These are phyloP conservation scores for Urocynchramus pylzowi DNA, from an alignment of 2,113 vertebrate genomes.

Conservation along the genomic window DNA sequence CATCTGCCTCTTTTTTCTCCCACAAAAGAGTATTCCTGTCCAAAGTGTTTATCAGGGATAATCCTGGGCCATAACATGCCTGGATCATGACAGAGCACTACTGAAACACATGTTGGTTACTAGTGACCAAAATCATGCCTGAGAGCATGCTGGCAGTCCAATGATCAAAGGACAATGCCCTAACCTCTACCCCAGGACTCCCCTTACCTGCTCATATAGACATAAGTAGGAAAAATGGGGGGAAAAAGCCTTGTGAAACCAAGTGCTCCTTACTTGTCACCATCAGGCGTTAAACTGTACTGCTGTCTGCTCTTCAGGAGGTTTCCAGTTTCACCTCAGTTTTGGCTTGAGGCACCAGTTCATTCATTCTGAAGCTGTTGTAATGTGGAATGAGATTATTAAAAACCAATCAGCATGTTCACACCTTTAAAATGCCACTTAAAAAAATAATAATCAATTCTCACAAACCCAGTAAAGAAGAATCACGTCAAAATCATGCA, in stretches of 20 bases:
- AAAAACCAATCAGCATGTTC: neutral
- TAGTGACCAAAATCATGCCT: neutral
- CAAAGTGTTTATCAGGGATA: neutral
- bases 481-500: neutral
- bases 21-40: neutral
- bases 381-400: neutral
- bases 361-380: neutral
- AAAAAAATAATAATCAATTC: neutral
- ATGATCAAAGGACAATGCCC: neutral
- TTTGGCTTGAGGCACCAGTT: neutral
- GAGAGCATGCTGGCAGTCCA: neutral
- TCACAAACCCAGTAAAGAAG: neutral
- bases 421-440: neutral
- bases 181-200: neutral
- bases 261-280: neutral
- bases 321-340: neutral
- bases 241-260: neutral
- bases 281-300: neutral
- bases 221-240: neutral
- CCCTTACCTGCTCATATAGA: neutral
- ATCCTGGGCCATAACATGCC: neutral
- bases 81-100: neutral
- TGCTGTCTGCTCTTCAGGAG: neutral
- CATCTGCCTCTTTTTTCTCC: neutral
- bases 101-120: fast-evolving